These are phyloP conservation scores for Pseudomyrmex cubaensis DNA, from an alignment of 1,140 invertebrate genomes.

Conservation along the genomic window DNA sequence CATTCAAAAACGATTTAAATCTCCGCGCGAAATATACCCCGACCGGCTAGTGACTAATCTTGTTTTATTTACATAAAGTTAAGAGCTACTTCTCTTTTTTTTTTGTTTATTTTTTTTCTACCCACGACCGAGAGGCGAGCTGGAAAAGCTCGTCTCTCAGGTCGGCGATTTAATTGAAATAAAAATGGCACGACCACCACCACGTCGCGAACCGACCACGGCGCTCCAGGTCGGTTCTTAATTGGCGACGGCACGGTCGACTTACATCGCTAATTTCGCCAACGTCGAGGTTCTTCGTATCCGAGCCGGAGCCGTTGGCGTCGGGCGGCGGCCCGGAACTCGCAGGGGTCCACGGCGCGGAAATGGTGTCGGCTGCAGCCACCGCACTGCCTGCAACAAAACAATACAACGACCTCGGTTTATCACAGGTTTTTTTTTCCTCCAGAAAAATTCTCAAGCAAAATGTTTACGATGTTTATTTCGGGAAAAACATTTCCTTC, in stretches of 20 bases:
- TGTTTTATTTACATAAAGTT: background rate
- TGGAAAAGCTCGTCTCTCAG: slow-evolving; percentile 10
- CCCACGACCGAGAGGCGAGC: background rate
- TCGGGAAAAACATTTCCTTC: no score
- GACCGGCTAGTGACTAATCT: background rate
- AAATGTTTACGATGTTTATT: background rate
- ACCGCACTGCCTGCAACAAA: slow-evolving; percentile 88
- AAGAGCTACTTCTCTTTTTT: background rate
- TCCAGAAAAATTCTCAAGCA: slow-evolving; percentile 6
- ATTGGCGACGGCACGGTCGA: slow-evolving; percentile 59
- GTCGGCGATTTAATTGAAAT: slow-evolving; percentile 36
- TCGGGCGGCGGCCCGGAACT: slow-evolving; percentile 90
- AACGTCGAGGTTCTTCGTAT: slow-evolving; percentile 93
- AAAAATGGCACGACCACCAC: slow-evolving; percentile 1
- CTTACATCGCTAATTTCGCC: slow-evolving; percentile 92
- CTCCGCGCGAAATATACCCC: no score
- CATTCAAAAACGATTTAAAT: background rate
- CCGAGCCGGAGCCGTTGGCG: slow-evolving; percentile 91
- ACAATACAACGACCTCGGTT: slow-evolving; percentile 55
- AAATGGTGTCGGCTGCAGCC: slow-evolving; percentile 93
- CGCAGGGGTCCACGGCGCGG: slow-evolving; percentile 93
- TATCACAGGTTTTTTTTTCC: slow-evolving; percentile 13
- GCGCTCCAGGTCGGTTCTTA: background rate
- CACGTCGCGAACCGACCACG: background rate
- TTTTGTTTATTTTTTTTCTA: background rate